Percentiles rank a stretch among this genome's conserved stretches.
phyloP scores from a whole-genome alignment of 2,888 invertebrate genomes.

The Liposcelis brunnea region DNA sequence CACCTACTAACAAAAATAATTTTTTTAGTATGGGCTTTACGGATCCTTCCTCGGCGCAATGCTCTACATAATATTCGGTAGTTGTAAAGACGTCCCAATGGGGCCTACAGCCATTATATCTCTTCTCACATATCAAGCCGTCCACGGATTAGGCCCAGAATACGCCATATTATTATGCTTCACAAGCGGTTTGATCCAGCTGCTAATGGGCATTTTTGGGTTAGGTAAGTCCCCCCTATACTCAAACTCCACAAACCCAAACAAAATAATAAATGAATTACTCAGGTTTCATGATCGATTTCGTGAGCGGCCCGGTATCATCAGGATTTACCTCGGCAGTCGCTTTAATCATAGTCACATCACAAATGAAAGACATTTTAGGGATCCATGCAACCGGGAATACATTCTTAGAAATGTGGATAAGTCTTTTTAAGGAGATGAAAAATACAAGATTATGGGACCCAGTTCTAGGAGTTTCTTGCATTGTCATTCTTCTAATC shows the following conservation, averaged over 20 bases:
- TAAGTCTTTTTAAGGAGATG: constrained; percentile 48
- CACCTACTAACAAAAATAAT: too few species aligned
- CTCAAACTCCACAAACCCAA: too few species aligned
- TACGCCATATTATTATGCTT: constrained; percentile 63
- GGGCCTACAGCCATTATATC: constrained; percentile 88
- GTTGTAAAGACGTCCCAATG: constrained; percentile 80
- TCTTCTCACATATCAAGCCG: constrained; percentile 63
- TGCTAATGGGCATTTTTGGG: constrained; percentile 67
- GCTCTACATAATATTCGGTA: constrained; percentile 77
- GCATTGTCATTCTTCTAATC: constrained; percentile 55
- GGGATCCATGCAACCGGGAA: constrained; percentile 53
- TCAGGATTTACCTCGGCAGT: constrained; percentile 83
- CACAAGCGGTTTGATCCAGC: constrained; percentile 51
- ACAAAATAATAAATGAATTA: too few species aligned
- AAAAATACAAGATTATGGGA: constrained; percentile 50
- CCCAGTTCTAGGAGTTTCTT: constrained; percentile 52
- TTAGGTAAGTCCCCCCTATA: constrained; percentile 48
- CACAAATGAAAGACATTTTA: constrained; percentile 71
- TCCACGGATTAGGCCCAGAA: constrained; percentile 38
- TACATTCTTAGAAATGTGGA: constrained; percentile 65
- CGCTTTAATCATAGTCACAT: constrained; percentile 71
- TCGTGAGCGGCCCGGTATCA: constrained; percentile 77
- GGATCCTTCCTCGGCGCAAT: constrained; percentile 86
- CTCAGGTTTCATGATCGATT: constrained; percentile 73
- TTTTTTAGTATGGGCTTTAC: constrained; percentile 67